Evolutionary conservation across 2,888 invertebrate genomes (phyloP), one percentile per base, ranked within the genome.

Genomic region (Drosophila atroscutellata): DNA sequence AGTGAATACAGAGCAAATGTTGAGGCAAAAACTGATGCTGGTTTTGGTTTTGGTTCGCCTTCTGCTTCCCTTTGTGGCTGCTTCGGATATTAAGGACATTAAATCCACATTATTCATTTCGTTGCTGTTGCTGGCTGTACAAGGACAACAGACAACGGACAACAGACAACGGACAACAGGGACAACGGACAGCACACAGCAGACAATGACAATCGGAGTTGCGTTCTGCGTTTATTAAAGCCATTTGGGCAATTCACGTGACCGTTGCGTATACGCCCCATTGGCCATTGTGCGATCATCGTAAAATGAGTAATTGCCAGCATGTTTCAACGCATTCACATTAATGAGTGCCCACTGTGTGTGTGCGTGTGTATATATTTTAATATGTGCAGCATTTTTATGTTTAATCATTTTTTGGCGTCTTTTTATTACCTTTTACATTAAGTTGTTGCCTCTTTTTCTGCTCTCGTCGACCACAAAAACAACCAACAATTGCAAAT

Each of bases 301-400:
- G 82, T 91, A 86, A 88, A 88, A 89, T 89, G 90, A 91, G 89
- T 91, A 89, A 91, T 89, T 86, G 91, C 83, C 80, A 80, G 80
- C 86, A 86, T 91, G 91, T 84, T 88, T 81, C 73, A 68, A 72
- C 84, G 77, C 84, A 89, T 81, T 86, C 86, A 74, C 86, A 72
- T 85, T 89, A 89, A 86, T 86, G 85, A 89, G 84, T 67, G 72
- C 62, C 59, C 47, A 49, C 52, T 72, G 67, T 83, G 47, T 64
- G 67, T 60, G 56, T 70, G 55, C 57, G 52, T 58, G 28, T 61
- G 15, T 51, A 13, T 59, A 13, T 50, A 18, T 49, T 64, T 77
- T 77, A 71, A 75, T 86, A 80, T 88, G 83, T 80, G 72, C 73
- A 62, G 79, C 75, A 75, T 72, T 86, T 86, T 89, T 86, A 79